A percentile compares a stretch with the other conserved stretches of the same genome.
Evolutionary conservation across 2,797 vertebrate genomes (phyloP).

Genomic region (Antrozous pallidus): DNA sequence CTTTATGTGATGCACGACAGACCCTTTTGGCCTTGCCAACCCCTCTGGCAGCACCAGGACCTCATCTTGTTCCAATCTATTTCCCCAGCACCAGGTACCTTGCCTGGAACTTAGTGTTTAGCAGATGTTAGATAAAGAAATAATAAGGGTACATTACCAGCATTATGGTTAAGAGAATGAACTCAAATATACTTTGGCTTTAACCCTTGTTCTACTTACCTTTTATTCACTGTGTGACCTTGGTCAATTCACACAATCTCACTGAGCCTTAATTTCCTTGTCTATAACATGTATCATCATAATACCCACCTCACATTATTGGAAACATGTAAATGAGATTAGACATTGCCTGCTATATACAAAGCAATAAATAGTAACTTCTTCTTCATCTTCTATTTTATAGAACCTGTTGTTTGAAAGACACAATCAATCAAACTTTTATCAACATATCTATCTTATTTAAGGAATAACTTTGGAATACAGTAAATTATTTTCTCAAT

Average conservation of each 20-base stretch:
- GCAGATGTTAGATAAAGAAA: not conserved
- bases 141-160: not conserved
- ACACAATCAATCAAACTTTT: not conserved
- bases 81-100: not conserved
- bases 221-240: not conserved
- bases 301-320: not conserved
- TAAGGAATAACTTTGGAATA: not conserved
- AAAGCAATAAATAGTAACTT: not conserved
- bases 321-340: not conserved
- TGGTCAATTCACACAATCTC: not conserved
- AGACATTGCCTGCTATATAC: not conserved
- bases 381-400: not conserved
- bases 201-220: not conserved
- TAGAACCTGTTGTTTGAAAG: not conserved
- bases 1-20: not conserved
- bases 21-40: not conserved
- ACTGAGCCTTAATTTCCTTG: not conserved
- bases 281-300: not conserved
- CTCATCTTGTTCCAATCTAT: not conserved
- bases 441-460: not conserved
- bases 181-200: not conserved
- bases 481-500: constrained; percentile 14
- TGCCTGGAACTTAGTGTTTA: not conserved
- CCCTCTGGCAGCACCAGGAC: not conserved
- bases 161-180: not conserved